Percentiles rank a stretch among this genome's conserved stretches.
Conservation (phyloP, 2,888 invertebrate genomes). For the Nomada fucata region DNA sequence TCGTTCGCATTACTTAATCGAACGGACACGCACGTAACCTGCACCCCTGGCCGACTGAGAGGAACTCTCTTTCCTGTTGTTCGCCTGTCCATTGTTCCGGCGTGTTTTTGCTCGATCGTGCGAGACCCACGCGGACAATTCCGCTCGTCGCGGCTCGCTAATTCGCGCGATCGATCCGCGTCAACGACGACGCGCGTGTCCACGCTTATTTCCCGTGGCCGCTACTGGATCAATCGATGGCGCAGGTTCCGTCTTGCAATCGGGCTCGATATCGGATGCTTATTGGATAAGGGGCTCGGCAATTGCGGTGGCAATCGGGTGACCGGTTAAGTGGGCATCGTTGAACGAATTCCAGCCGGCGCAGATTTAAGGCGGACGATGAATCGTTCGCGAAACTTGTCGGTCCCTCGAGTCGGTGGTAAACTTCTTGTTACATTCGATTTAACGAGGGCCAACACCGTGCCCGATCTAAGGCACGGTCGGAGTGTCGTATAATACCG, state of each 20-base stretch:
- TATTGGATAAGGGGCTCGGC: background rate
- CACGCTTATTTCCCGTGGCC: background rate
- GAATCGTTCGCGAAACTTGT: no score
- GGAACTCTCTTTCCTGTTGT: background rate
- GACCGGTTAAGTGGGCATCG: no score
- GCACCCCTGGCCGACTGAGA: constrained; percentile 1
- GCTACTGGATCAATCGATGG: background rate
- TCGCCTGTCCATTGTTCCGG: constrained; percentile 14
- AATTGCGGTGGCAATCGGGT: background rate
- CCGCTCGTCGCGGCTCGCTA: background rate
- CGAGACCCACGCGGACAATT: constrained; percentile 23
- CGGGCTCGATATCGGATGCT: background rate
- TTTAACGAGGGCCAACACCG: no score
- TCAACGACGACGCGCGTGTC: constrained; percentile 7
- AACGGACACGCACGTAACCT: constrained; percentile 43
- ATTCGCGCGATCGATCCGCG: constrained; percentile 13
- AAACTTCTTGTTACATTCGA: no score
- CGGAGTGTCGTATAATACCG: no score
- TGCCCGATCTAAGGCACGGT: no score
- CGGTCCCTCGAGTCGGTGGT: no score
- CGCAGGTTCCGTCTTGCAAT: background rate
- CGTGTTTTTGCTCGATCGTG: constrained; percentile 27
- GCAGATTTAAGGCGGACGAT: no score
- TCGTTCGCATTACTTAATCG: constrained; percentile 57
- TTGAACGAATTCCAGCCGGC: no score